Conservation (phyloP, 1,140 invertebrate species). For the Drosophila nigrodunni region DNA sequence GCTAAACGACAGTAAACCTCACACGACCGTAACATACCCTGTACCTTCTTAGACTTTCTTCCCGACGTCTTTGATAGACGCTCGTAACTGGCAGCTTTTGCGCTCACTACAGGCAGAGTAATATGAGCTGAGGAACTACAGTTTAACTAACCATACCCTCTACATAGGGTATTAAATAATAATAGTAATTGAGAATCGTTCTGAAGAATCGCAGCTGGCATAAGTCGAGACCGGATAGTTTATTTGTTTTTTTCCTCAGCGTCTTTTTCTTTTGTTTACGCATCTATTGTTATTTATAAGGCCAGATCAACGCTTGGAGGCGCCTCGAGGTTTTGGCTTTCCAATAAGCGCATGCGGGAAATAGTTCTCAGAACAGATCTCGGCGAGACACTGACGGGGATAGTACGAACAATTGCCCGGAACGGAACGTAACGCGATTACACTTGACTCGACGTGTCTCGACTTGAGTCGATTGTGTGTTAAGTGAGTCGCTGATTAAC, state of each 20-base stretch:
- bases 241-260: slow-evolving; percentile 16
- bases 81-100: too few relatives aligned
- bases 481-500: slow-evolving; percentile 61
- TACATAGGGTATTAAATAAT: not conserved
- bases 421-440: slow-evolving; percentile 21
- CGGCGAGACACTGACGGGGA: slow-evolving; percentile 14
- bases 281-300: slow-evolving; percentile 36
- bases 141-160: too few relatives aligned
- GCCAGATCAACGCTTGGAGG: slow-evolving; percentile 20
- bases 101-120: too few relatives aligned
- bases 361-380: slow-evolving; percentile 29
- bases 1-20: too few relatives aligned
- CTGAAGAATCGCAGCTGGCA: not conserved
- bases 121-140: too few relatives aligned
- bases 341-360: slow-evolving; percentile 17
- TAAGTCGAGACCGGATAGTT: slow-evolving; percentile 23
- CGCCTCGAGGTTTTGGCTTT: slow-evolving; percentile 21
- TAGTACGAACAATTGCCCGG: slow-evolving; percentile 23
- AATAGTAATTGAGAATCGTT: not conserved
- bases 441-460: slow-evolving; percentile 4
- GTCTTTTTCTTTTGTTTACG: slow-evolving; percentile 20
- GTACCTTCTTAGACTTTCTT: too few relatives aligned
- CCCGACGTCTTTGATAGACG: too few relatives aligned
- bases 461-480: slow-evolving; percentile 1
- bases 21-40: too few relatives aligned